Percentiles rank a stretch among this genome's conserved stretches.
Evolutionary conservation across 2,888 invertebrate genomes (phyloP).

Genomic region (Eudemis profundana): DNA sequence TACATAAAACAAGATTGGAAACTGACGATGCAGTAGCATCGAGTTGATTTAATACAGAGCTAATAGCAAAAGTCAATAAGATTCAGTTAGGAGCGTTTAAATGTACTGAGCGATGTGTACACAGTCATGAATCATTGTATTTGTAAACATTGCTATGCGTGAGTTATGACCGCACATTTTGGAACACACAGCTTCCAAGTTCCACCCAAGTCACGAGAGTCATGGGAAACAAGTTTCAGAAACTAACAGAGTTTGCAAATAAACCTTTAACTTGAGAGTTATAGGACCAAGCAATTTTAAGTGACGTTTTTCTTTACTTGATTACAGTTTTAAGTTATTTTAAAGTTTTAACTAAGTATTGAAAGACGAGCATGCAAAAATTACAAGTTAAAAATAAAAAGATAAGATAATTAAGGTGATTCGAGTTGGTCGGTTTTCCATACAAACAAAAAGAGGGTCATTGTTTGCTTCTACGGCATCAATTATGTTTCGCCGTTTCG

Average conservation of each 20-base stretch:
- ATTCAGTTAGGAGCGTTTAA: slow-evolving; percentile 36
- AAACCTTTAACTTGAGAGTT: not conserved
- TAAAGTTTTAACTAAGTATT: no score
- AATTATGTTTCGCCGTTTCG: no score
- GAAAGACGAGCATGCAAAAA: no score
- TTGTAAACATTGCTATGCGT: slow-evolving; percentile 33
- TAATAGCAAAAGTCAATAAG: slow-evolving; percentile 33
- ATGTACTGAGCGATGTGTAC: slow-evolving; percentile 32
- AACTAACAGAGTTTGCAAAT: not conserved
- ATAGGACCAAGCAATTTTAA: not conserved
- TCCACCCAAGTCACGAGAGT: slow-evolving; percentile 6
- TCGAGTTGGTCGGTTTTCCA: no score
- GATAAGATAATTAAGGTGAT: no score
- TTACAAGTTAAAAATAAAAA: no score
- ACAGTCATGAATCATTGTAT: slow-evolving; percentile 35
- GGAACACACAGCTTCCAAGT: slow-evolving; percentile 30
- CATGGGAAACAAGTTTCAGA: slow-evolving; percentile 19
- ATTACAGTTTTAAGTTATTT: no score
- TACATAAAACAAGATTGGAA: slow-evolving; percentile 7
- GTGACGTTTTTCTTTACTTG: no score
- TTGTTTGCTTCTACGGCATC: no score
- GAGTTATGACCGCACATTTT: slow-evolving; percentile 31
- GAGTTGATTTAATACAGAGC: slow-evolving; percentile 30
- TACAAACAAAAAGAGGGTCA: no score
- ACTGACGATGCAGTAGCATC: slow-evolving; percentile 13